These are phyloP conservation scores for Semotilus atromaculatus DNA, from an alignment of 2,797 vertebrate species.

Conservation along the genomic window DNA sequence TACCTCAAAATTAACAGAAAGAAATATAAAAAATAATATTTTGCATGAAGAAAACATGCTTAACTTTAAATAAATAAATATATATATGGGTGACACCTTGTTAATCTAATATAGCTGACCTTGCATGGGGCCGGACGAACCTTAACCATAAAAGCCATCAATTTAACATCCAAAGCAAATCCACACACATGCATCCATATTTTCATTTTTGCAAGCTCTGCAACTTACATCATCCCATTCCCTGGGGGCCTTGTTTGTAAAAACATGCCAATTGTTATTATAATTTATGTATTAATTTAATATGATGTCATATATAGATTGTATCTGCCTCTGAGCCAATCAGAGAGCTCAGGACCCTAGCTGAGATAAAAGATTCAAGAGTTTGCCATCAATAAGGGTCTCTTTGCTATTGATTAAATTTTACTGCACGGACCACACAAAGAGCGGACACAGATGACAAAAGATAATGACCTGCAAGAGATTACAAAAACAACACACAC, in stretches of 20 bases:
- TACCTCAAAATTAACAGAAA: background rate
- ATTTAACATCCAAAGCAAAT: constrained; percentile 11
- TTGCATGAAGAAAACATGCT: background rate
- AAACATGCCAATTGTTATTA: constrained; percentile 66
- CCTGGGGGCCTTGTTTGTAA: constrained; percentile 61
- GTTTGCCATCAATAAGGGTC: constrained; percentile 22
- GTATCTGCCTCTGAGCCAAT: constrained; percentile 41
- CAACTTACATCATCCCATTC: constrained; percentile 32
- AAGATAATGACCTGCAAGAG: constrained; percentile 16
- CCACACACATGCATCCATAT: constrained; percentile 21
- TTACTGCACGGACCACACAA: constrained; percentile 55
- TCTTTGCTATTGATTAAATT: constrained; percentile 66
- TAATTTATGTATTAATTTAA: constrained; percentile 79
- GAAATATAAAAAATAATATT: background rate
- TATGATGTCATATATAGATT: constrained; percentile 81
- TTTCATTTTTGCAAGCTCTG: constrained; percentile 46
- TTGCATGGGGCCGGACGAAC: background rate
- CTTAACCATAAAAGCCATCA: constrained; percentile 15
- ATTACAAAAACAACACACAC: background rate
- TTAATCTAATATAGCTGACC: background rate
- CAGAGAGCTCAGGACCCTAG: constrained; percentile 75
- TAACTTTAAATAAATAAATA: background rate
- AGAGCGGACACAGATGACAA: constrained; percentile 47
- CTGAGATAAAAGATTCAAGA: constrained; percentile 61
- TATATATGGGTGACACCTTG: background rate